phyloP scores from a whole-genome alignment of 2,113 vertebrate species.

The Fregetta grallaria region DNA sequence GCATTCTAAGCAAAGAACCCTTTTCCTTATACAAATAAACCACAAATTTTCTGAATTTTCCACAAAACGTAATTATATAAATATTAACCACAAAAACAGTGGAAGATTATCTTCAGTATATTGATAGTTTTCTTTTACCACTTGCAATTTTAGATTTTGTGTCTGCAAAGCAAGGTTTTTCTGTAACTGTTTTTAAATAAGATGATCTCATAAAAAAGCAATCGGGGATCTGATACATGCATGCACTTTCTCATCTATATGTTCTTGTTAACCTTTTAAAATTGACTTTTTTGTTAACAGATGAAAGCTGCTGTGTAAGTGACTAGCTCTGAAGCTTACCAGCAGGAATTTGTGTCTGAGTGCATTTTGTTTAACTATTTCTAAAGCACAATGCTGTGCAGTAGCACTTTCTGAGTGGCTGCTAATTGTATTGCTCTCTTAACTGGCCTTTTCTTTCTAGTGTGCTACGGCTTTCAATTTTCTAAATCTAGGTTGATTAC shows the following conservation, averaged over 20 bases:
- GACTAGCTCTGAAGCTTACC: constrained; percentile 4
- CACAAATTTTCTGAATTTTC: background rate
- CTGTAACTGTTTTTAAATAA: background rate
- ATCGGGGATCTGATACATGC: background rate
- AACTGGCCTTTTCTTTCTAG: background rate
- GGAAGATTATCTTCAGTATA: background rate
- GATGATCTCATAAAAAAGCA: background rate
- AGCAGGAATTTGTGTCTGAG: background rate
- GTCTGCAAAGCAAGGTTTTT: background rate
- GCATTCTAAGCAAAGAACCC: background rate
- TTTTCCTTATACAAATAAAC: background rate
- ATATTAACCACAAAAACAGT: background rate
- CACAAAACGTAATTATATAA: background rate
- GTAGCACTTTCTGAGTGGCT: background rate
- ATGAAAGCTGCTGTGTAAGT: constrained; percentile 4
- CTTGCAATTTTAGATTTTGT: background rate
- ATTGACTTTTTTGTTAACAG: background rate
- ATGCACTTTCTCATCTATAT: background rate
- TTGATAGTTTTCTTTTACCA: background rate
- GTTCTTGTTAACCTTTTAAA: constrained; percentile 17
- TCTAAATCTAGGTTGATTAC: background rate
- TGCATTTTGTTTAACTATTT: constrained; percentile 16
- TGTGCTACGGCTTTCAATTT: background rate
- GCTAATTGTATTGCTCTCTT: constrained; percentile 5
- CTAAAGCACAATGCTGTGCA: background rate